phyloP scores from a whole-genome alignment of 2,797 vertebrate genomes.

The Poeciliopsis infans region DNA sequence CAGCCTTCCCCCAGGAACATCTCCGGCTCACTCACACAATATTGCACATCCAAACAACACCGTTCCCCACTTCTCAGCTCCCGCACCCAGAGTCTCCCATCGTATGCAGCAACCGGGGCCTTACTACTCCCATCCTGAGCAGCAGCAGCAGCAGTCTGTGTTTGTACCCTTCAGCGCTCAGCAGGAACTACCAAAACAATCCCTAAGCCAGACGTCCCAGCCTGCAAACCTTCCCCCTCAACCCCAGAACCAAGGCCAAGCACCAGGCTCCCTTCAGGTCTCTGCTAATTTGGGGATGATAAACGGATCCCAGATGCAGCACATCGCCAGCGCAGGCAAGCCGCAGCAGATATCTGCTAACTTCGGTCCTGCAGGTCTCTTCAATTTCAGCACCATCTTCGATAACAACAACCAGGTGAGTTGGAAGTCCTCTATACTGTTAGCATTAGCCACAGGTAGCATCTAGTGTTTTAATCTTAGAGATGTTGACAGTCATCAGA shows the following conservation, averaged over 20 bases:
- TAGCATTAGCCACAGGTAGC: not conserved
- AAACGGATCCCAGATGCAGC: slow-evolving; percentile 95
- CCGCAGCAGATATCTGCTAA: slow-evolving; percentile 89
- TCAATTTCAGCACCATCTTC: slow-evolving; percentile 98
- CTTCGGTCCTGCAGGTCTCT: slow-evolving; percentile 92
- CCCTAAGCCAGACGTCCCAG: slow-evolving; percentile 80
- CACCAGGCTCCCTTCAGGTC: slow-evolving; percentile 83
- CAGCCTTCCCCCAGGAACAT: slow-evolving; percentile 78
- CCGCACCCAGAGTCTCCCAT: slow-evolving; percentile 90
- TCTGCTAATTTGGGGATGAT: slow-evolving; percentile 92
- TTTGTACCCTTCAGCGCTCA: slow-evolving; percentile 89
- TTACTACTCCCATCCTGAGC: slow-evolving; percentile 86
- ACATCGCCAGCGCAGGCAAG: slow-evolving; percentile 87
- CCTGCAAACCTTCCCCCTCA: slow-evolving; percentile 71
- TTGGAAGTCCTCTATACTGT: not conserved
- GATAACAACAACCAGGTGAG: slow-evolving; percentile 85
- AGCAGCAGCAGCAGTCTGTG: slow-evolving; percentile 83
- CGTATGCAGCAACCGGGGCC: slow-evolving; percentile 94
- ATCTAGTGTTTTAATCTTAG: not conserved
- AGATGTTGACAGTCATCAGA: not conserved
- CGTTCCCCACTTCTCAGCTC: slow-evolving; percentile 92
- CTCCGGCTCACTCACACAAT: slow-evolving; percentile 79
- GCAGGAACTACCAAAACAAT: slow-evolving; percentile 84
- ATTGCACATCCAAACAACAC: slow-evolving; percentile 90
- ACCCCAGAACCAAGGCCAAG: slow-evolving; percentile 69